Percentiles rank a stretch among this genome's conserved stretches.
These are phyloP conservation scores for Mesochorus sp. DNA, from an alignment of 2,888 invertebrate genomes.

Conservation along the genomic window DNA sequence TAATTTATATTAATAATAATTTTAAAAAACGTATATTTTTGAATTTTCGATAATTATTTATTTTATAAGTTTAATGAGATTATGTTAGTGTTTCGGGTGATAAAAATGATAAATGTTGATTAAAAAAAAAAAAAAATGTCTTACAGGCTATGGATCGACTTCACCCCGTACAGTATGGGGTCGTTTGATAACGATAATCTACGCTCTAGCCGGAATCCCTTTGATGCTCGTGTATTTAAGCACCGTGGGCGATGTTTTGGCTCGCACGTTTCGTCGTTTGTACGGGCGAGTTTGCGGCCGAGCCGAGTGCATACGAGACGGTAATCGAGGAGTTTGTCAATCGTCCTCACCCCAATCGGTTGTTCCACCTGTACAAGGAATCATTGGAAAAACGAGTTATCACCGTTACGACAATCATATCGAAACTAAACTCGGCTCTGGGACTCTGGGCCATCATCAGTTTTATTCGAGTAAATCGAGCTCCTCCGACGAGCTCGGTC, in stretches of 20 bases:
- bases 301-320: conserved; percentile 70
- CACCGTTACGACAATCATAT: conserved; percentile 78
- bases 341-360: conserved; percentile 70
- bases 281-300: conserved; percentile 85
- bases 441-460: conserved; percentile 60
- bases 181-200: conserved; percentile 91
- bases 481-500: conserved; percentile 78
- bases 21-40: too few species aligned
- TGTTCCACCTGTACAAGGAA: conserved; percentile 72
- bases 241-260: conserved; percentile 92
- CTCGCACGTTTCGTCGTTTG: conserved; percentile 89
- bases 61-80: too few species aligned
- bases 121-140: too few species aligned
- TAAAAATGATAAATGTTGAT: too few species aligned
- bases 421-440: conserved; percentile 70
- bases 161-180: conserved; percentile 92
- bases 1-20: too few species aligned
- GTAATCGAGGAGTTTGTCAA: conserved; percentile 71
- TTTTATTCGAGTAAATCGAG: conserved; percentile 78
- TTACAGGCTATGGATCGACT: conserved; percentile 92
- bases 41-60: too few species aligned
- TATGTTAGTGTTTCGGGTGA: too few species aligned
- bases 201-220: conserved; percentile 94
- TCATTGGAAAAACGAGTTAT: conserved; percentile 74
- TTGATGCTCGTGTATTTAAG: conserved; percentile 94